phyloP scores from a whole-genome alignment of 2,797 vertebrate species.

The Chelonia mydas region DNA sequence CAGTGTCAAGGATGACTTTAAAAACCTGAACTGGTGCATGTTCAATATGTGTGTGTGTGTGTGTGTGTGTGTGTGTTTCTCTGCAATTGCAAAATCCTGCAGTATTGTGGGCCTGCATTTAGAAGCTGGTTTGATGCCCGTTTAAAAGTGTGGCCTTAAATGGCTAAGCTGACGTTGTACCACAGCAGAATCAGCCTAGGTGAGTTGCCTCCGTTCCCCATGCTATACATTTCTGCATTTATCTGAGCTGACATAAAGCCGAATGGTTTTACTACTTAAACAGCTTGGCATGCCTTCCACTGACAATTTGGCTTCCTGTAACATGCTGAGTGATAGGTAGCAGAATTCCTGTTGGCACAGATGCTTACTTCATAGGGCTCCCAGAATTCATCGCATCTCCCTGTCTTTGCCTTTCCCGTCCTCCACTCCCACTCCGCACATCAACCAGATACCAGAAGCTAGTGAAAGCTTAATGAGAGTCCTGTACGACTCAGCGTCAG shows the following conservation, averaged over 20 bases:
- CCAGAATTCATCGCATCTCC: rapidly evolving
- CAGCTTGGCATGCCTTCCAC: background rate
- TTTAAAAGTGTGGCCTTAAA: background rate
- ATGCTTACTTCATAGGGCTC: rapidly evolving
- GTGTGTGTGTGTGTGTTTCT: background rate
- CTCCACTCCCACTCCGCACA: background rate
- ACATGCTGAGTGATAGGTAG: background rate
- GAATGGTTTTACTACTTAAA: background rate
- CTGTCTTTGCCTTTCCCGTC: background rate
- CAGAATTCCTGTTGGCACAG: background rate
- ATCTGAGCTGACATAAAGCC: background rate
- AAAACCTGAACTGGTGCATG: background rate
- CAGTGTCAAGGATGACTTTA: background rate
- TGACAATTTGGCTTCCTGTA: background rate
- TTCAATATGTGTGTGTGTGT: too few species aligned
- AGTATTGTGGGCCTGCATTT: background rate
- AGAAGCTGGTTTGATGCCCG: background rate
- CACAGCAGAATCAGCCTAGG: rapidly evolving
- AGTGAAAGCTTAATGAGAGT: background rate
- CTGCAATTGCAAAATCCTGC: background rate
- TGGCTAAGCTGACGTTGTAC: background rate
- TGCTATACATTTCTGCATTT: background rate
- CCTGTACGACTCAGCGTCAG: background rate
- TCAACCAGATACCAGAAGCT: background rate
- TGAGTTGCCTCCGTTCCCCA: background rate